Evolutionary conservation across 1,140 invertebrate genomes (phyloP), one percentile per base, ranked within the genome.

Genomic region (Pteromalus puparum): DNA sequence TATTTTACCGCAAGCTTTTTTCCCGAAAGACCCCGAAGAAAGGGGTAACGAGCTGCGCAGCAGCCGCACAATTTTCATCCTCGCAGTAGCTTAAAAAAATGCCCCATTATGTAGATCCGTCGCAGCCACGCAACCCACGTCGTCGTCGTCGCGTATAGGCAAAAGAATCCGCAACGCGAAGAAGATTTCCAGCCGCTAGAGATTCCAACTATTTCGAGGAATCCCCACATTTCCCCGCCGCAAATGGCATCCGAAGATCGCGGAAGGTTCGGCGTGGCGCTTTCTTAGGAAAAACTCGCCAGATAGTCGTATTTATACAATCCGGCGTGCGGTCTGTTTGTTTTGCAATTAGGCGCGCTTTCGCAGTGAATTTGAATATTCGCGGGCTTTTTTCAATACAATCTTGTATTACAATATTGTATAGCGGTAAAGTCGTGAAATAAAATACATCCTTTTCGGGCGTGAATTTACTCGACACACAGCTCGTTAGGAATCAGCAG

Each of bases 181-280:
- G 67, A 70, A 67, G 65, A n/a, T 70, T 70, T 74, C 21, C 72
- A 30, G 21, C 13, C 15, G 34, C 34, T 34, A 1, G 18, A 38
- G 72, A 81, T 73, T 61, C 28, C 34, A 61, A 81, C 12, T 30
- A 30, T 61, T 73, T 18, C 48, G 4, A 53, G 70, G 26, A 74
- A 81, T 30, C 10, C 21, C 67, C 26, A 21, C 38, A 48, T 72
- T 81, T 81, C 78, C 42, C 46, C 38, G 53, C 28, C 70, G 42
- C 28, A 74, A 67, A 21, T 42, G 72, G n/a, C 34, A 82, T 65
- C 75, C 53, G 34, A 82, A 42, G 21, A 74, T 42, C 30, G 48
- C 53, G 15, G 13, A 65, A 75, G 21, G 70, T 53, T n/a, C 46
- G 1, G 34, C n/a, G 12, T 7, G 30, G 48, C 48, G 21, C 21